phyloP scores from a whole-genome alignment of 2,113 vertebrate species.

The Cnemophilus loriae region DNA sequence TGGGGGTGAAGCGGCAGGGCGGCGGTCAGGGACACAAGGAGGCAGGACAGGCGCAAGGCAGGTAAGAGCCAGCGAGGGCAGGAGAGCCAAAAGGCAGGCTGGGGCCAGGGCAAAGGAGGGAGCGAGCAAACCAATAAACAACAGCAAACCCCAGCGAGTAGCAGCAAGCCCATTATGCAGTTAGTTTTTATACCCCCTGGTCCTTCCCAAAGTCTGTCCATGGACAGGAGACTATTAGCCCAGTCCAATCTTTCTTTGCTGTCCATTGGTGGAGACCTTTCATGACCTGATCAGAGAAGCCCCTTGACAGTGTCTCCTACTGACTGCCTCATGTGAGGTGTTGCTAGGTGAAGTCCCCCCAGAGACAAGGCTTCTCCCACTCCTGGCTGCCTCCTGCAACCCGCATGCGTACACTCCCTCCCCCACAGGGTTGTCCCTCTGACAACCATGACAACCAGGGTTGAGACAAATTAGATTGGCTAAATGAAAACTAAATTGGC shows the following conservation, averaged over 20 bases:
- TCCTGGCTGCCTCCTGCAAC: neutral
- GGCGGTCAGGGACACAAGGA: neutral
- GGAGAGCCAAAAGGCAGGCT: neutral
- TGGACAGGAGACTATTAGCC: neutral
- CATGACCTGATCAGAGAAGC: neutral
- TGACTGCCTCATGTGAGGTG: neutral
- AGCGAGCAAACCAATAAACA: neutral
- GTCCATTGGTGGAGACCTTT: neutral
- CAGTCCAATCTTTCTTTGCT: neutral
- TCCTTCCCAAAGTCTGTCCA: fast-evolving
- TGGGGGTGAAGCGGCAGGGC: neutral
- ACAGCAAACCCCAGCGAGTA: neutral
- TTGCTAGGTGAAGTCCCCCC: too few species aligned
- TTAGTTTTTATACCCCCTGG: neutral
- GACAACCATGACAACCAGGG: neutral
- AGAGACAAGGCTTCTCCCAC: neutral
- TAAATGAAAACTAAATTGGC: neutral
- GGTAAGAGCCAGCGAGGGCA: neutral
- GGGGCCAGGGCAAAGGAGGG: neutral
- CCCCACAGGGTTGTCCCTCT: neutral
- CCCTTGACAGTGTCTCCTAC: too few species aligned
- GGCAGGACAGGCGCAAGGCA: neutral
- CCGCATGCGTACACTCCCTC: neutral
- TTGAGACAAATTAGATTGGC: neutral
- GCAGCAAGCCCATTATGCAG: too few species aligned